These are phyloP conservation scores for Hipposideros larvatus DNA, from an alignment of 2,797 vertebrate species.

Conservation along the genomic window DNA sequence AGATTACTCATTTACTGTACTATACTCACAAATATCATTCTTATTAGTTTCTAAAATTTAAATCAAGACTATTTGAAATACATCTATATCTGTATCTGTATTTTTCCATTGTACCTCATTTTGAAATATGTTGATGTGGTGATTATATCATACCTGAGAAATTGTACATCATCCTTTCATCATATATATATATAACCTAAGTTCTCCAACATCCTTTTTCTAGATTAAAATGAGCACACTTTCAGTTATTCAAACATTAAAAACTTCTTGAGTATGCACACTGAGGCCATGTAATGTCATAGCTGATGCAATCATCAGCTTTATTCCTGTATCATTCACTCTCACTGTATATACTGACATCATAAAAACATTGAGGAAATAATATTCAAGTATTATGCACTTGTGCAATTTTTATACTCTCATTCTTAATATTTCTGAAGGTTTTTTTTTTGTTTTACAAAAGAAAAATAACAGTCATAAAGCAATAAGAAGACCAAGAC, in stretches of 20 bases:
- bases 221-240: conserved; percentile 74
- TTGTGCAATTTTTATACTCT: conserved; percentile 88
- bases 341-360: conserved; percentile 86
- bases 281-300: conserved; percentile 70
- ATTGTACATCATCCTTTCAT: conserved; percentile 62
- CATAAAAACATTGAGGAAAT: conserved; percentile 85
- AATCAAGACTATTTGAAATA: conserved; percentile 78
- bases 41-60: conserved; percentile 77
- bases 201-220: conserved; percentile 59
- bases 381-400: conserved; percentile 88
- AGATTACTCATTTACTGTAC: conserved; percentile 72
- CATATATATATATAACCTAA: conserved; percentile 75
- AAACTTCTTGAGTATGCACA: conserved; percentile 68
- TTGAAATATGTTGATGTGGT: conserved; percentile 60
- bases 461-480: conserved; percentile 85
- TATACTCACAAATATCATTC: conserved; percentile 77
- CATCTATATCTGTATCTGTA: neutral
- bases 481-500: conserved; percentile 87
- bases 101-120: conserved; percentile 76
- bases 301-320: conserved; percentile 80
- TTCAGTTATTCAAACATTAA: conserved; percentile 82
- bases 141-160: conserved; percentile 62
- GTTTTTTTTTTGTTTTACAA: conserved; percentile 87
- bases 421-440: conserved; percentile 88
- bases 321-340: conserved; percentile 85